Conservation (phyloP, 2,797 vertebrate species). For the Eulemur coronatus region DNA sequence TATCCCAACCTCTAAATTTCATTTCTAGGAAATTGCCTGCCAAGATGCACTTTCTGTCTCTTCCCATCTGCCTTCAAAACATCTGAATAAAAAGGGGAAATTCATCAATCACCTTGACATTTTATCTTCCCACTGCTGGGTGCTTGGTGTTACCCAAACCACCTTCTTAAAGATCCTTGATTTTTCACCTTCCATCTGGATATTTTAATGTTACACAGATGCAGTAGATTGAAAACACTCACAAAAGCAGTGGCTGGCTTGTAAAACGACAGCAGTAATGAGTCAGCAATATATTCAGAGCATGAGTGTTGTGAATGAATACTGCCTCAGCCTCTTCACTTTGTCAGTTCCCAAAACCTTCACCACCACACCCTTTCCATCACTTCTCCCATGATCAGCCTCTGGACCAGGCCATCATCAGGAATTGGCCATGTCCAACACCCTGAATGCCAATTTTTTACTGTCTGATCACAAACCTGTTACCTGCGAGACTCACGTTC, state of each 20-base stretch:
- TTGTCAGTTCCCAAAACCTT: neutral
- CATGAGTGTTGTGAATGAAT: neutral
- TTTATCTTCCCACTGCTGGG: neutral
- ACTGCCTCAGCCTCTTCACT: neutral
- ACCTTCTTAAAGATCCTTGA: neutral
- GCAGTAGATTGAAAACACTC: neutral
- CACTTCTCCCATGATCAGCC: neutral
- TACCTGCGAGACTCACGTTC: neutral
- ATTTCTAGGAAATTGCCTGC: neutral
- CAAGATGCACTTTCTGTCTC: neutral
- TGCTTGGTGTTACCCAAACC: neutral
- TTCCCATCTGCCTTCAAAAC: constrained; percentile 7
- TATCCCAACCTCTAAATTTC: neutral
- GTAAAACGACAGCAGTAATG: neutral
- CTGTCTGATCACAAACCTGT: neutral
- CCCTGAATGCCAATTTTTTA: neutral
- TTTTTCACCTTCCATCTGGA: neutral
- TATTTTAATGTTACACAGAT: neutral
- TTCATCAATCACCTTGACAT: neutral
- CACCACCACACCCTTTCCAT: neutral
- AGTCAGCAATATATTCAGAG: neutral
- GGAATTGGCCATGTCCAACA: neutral
- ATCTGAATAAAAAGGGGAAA: neutral
- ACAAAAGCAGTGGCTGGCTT: neutral
- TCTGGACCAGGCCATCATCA: neutral